Base-by-base conservation (phyloP, 1,140 invertebrate species). In the Papilio polyxenes region DNA sequence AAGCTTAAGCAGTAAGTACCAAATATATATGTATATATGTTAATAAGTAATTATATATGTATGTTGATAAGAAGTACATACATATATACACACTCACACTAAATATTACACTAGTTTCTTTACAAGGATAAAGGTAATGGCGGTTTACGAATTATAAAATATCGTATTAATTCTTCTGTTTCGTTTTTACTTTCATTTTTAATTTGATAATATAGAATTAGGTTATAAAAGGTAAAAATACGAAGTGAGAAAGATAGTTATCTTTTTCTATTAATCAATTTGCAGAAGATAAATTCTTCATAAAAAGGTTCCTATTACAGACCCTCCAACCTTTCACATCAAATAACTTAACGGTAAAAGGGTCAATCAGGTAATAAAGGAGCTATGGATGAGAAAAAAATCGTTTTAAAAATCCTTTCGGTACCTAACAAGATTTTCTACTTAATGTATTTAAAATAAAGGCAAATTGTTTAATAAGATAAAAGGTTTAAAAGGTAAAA, bases 351-450 rank as follows among this genome's bases (percentile, higher is more conserved):
- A 72, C 65, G 65, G 37, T 72, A 72, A 72, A 72, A 72, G 65
- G 65, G 65, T 72, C 65, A 72, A 72, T 72, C 65, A 72, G 65
- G 65, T 72, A 72, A 72, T 72, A 72, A 72, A 72, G 65, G 65
- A 72, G 37, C 23, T 31, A 31, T 40, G 10, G 3, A 31, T 40
- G 23, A 72, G 37, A 40, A 72, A 72, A 69, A 72, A 23, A 65
- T 65, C 62, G 62, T 31, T 65, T 23, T 65, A 11, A 13, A 72
- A 72, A 72, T 72, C 65, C 65, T 17, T 40, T 37, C 31, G 15
- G 4, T 5, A 40, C 13, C 3, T 15, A 72, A 72, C 13, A 72
- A 72, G 65, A 37, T 72, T 65, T 31, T 31, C 23, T 37, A 9
- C 65, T 15, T 4, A 65, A 23, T 31, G 20, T 23, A 37, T 9